phyloP scores from a whole-genome alignment of 2,113 vertebrate genomes.

The Cisticola juncidis region DNA sequence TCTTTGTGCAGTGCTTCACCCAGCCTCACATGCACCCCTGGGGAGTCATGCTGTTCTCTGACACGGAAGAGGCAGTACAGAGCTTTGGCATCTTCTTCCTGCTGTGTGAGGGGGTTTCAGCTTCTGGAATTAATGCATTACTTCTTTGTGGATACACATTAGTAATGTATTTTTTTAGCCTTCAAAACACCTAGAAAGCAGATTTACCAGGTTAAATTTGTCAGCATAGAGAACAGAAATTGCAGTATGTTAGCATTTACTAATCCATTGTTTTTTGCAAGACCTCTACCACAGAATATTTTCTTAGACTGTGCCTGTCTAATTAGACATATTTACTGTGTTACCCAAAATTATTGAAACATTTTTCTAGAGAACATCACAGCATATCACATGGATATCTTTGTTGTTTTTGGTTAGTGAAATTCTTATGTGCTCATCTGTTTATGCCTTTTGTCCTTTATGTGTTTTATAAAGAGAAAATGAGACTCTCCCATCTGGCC shows the following conservation, averaged over 20 bases:
- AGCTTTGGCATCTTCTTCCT: neutral
- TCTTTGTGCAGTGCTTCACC: neutral
- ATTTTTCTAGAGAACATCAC: neutral
- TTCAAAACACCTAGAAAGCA: neutral
- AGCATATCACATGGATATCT: neutral
- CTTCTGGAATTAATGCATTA: neutral
- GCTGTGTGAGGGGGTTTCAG: neutral
- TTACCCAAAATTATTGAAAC: neutral
- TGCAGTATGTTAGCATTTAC: neutral
- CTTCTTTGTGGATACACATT: neutral
- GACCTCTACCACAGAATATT: neutral
- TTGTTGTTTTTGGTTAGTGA: neutral
- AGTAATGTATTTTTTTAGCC: neutral
- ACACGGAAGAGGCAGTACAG: neutral
- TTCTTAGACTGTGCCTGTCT: neutral
- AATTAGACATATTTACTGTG: neutral
- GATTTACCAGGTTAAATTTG: neutral
- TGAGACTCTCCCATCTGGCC: neutral
- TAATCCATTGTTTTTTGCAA: neutral
- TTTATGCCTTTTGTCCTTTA: neutral
- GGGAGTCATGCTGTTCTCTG: neutral
- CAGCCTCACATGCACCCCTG: neutral
- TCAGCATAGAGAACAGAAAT: neutral
- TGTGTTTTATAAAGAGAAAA: neutral
- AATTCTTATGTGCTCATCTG: neutral